Conservation (phyloP, 1,140 invertebrate species). For the Steinernema khuongi region DNA sequence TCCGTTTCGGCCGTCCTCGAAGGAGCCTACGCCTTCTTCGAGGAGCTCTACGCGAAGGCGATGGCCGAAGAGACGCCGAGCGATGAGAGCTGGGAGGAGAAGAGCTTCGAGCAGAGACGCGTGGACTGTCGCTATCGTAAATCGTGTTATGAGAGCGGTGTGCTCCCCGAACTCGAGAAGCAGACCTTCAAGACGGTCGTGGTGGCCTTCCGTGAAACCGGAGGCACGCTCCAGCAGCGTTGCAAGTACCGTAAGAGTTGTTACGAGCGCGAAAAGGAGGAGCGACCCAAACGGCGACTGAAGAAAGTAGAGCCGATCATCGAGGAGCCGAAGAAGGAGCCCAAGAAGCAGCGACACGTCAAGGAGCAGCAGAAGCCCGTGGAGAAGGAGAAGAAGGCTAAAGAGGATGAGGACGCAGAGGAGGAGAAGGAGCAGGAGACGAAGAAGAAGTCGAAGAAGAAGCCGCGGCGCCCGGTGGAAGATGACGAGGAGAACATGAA, state of each 20-base stretch:
- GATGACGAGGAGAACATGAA: constrained; percentile 9
- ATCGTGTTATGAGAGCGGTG: neutral
- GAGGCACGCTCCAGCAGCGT: neutral
- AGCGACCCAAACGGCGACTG: neutral
- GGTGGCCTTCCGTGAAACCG: neutral
- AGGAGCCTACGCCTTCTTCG: neutral
- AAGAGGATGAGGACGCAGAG: neutral
- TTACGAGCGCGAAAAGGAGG: neutral
- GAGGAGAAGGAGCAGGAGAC: neutral
- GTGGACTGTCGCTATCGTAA: neutral
- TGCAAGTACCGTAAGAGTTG: neutral
- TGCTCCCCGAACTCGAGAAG: neutral
- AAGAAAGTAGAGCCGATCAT: constrained; percentile 7
- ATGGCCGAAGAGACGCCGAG: neutral
- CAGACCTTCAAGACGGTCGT: neutral
- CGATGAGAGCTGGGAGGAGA: neutral
- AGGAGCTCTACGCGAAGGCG: neutral
- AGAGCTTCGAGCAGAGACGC: neutral
- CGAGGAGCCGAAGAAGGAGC: neutral
- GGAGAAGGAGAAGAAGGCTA: neutral
- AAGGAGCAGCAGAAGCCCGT: constrained; percentile 8
- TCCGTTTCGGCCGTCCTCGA: neutral
- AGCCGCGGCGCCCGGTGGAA: neutral
- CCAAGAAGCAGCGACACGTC: neutral
- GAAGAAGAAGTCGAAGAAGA: neutral